Conservation (phyloP, 2,113 vertebrate genomes). For the Ciconia boyciana region DNA sequence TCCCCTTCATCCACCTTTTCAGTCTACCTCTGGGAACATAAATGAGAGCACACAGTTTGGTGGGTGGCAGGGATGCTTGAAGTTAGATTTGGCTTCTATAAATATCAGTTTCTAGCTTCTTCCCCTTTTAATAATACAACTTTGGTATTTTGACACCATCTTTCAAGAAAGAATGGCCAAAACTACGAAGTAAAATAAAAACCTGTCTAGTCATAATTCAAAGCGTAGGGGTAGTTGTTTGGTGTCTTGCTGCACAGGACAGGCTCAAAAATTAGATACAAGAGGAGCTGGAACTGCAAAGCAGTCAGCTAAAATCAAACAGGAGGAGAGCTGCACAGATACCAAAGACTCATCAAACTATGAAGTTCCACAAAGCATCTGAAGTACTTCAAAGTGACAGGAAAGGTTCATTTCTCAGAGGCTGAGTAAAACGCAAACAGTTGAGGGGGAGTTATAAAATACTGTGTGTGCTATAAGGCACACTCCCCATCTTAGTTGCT, state of each 20-base stretch:
- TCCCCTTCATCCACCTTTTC: not conserved
- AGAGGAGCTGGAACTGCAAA: not conserved
- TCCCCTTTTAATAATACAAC: not conserved
- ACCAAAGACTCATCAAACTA: not conserved
- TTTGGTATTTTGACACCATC: not conserved
- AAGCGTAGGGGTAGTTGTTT: not conserved
- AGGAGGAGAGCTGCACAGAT: not conserved
- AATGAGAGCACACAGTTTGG: not conserved
- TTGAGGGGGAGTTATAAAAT: not conserved
- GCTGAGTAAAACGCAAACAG: not conserved
- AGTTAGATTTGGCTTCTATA: not conserved
- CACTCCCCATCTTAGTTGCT: not conserved
- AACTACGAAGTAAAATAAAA: not conserved
- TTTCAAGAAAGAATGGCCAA: not conserved
- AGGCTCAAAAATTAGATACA: not conserved
- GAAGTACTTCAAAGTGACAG: not conserved
- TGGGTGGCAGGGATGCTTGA: not conserved
- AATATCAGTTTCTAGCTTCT: not conserved
- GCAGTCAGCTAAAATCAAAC: not conserved
- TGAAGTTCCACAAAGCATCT: not conserved
- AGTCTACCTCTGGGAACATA: not conserved
- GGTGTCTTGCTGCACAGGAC: not conserved
- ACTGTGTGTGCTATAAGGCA: rapidly evolving
- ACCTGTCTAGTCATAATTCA: not conserved
- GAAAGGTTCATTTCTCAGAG: not conserved